A percentile compares a stretch with the other conserved stretches of the same genome.
Conservation (phyloP, 2,797 vertebrate species). For the Manis javanica region DNA sequence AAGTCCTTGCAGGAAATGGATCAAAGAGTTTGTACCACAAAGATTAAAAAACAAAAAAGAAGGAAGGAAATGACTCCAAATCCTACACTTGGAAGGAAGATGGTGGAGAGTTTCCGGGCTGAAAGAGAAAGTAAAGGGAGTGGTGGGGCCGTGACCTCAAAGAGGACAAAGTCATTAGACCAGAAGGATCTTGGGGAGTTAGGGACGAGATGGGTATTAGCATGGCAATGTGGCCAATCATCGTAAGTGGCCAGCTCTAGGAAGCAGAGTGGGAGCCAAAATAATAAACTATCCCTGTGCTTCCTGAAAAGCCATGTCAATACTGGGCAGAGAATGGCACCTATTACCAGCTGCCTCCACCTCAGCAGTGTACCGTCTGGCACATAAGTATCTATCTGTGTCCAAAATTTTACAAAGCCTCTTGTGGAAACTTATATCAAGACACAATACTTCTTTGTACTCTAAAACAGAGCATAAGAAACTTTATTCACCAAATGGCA, state of each 20-base stretch:
- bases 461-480: neutral
- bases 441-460: neutral
- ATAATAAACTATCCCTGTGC: neutral
- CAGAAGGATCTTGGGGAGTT: neutral
- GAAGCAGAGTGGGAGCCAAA: neutral
- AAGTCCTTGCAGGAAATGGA: constrained; percentile 5
- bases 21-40: neutral
- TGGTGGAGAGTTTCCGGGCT: neutral
- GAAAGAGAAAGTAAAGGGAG: neutral
- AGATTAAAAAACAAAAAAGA: neutral
- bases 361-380: no score
- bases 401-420: neutral
- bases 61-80: neutral
- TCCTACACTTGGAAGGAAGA: neutral
- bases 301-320: neutral
- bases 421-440: neutral
- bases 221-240: neutral
- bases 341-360: neutral
- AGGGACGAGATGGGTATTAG: neutral
- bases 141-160: neutral
- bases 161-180: neutral
- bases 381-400: neutral
- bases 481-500: neutral
- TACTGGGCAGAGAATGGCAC: neutral
- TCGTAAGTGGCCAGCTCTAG: neutral